These are phyloP conservation scores for Xenentodon cancila DNA, from an alignment of 2,797 vertebrate species.

Conservation along the genomic window DNA sequence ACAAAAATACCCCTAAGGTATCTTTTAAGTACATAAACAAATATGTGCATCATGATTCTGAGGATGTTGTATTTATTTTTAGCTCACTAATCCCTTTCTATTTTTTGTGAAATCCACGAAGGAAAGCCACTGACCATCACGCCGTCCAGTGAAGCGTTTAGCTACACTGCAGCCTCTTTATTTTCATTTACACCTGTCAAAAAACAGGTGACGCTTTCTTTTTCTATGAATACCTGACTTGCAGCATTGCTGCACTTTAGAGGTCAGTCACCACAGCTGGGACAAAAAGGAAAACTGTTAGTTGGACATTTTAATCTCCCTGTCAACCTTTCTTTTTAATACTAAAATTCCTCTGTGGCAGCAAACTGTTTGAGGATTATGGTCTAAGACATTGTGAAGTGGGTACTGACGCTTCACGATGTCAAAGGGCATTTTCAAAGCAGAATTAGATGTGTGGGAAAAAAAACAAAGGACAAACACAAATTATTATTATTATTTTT, in stretches of 20 bases:
- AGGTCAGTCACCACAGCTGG: constrained; percentile 30
- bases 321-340: not conserved
- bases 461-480: constrained; percentile 1
- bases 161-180: constrained; percentile 34
- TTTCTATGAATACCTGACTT: constrained; percentile 15
- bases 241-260: constrained; percentile 27
- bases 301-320: constrained; percentile 20
- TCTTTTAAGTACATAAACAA: too few species aligned
- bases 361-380: not conserved
- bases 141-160: not conserved
- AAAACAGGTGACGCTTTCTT: constrained; percentile 19
- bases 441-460: not conserved
- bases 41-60: too few species aligned
- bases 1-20: too few species aligned
- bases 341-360: not conserved
- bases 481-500: constrained; percentile 44
- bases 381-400: not conserved
- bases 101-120: constrained; percentile 11
- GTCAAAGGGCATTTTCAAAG: not conserved
- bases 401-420: not conserved
- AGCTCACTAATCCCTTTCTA: constrained; percentile 17
- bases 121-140: constrained; percentile 13
- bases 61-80: constrained; percentile 4
- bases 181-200: constrained; percentile 60
- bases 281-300: constrained; percentile 16